phyloP scores from a whole-genome alignment of 92 coral and sea anemone species.

The Parazoanthus swiftii region DNA sequence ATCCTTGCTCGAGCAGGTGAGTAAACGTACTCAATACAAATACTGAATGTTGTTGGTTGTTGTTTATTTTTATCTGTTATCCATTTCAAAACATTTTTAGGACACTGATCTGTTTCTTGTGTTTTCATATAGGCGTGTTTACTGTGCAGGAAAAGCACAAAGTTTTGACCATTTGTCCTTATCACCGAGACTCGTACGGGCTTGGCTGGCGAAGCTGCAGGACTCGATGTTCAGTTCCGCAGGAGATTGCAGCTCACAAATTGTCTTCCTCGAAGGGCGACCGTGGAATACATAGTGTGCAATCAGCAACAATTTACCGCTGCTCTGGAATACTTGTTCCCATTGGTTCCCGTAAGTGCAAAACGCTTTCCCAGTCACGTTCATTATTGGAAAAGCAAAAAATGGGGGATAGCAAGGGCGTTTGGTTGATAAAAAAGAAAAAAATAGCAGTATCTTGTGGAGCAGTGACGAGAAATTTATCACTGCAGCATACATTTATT shows the following conservation, averaged over 20 bases:
- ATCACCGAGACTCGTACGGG: not conserved
- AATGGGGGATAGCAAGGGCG: slow-evolving; percentile 18
- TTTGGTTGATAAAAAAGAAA: not conserved
- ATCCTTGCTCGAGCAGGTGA: slow-evolving; percentile 3
- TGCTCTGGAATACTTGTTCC: slow-evolving; percentile 21
- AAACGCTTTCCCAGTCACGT: slow-evolving; percentile 19
- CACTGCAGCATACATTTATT: not conserved
- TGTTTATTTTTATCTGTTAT: not conserved
- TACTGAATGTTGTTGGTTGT: not conserved
- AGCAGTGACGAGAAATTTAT: not conserved
- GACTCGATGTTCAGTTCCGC: slow-evolving; percentile 6
- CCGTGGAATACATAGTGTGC: not conserved
- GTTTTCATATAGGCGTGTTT: not conserved
- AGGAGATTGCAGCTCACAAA: not conserved
- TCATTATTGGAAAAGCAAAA: not conserved
- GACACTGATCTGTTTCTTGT: not conserved
- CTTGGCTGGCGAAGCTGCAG: not conserved
- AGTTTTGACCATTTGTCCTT: not conserved
- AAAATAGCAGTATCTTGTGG: not conserved
- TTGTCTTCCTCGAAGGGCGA: not conserved
- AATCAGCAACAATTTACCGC: not conserved
- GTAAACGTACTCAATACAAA: not conserved
- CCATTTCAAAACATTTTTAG: too few relatives aligned
- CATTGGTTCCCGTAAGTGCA: slow-evolving; percentile 1
- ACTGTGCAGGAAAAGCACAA: not conserved